phyloP scores from a whole-genome alignment of 2,888 invertebrate species.

The Mayetiola destructor region DNA sequence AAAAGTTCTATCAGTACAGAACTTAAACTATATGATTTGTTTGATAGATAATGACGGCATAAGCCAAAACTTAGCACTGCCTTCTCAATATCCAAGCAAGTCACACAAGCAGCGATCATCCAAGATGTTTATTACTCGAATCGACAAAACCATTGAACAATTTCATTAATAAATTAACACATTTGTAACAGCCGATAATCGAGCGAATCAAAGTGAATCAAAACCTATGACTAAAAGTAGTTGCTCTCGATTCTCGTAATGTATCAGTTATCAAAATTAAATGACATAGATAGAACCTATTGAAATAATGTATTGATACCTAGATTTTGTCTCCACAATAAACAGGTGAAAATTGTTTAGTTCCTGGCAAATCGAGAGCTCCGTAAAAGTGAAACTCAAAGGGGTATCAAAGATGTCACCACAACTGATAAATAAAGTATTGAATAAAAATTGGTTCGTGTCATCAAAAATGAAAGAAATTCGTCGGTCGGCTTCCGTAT shows the following conservation, averaged over 20 bases:
- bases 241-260: no score
- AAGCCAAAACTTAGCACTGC: not conserved
- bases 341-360: no score
- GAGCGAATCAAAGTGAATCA: no score
- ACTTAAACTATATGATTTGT: conserved; percentile 7
- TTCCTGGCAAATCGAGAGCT: no score
- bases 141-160: no score
- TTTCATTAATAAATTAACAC: no score
- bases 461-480: conserved; percentile 7
- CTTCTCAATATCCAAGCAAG: no score
- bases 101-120: no score
- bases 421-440: conserved; percentile 1
- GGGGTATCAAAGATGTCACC: not conserved
- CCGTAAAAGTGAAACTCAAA: not conserved
- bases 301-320: not conserved
- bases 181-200: no score
- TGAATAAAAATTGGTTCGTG: conserved; percentile 7
- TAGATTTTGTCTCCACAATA: no score
- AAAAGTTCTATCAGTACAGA: not conserved
- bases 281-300: not conserved
- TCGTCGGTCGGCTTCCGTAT: not conserved
- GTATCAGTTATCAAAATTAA: not conserved
- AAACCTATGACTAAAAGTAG: no score
- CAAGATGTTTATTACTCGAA: no score
- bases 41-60: not conserved